Base-by-base conservation (phyloP, 2,888 invertebrate genomes). In the Tipula vernalis region DNA sequence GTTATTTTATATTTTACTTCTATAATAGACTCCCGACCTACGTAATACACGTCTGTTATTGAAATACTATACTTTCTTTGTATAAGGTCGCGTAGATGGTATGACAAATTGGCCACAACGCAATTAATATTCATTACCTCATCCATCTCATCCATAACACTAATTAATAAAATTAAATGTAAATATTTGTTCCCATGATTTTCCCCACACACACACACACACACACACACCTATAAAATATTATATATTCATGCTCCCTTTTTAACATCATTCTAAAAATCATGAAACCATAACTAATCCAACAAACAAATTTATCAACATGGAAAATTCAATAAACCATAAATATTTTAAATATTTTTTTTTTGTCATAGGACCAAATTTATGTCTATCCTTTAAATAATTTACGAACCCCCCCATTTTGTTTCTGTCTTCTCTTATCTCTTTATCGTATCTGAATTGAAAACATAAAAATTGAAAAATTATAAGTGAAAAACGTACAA, bases 291-390 rank as follows among this genome's bases (percentile, higher is more conserved):
- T 71, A 71, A 71, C 71, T 71, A 71, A 71, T 71, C 71, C 71
- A 12, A 57, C 51, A 71, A 10, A 71, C 71, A 71, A 71, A 71
- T 71, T 28, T 71, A 71, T 71, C 71, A 71, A 71, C 71, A 28
- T 71, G 71, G 71, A 71, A 71, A 71, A 71, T 71, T 71, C 71
- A 71, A 71, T 71, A 71, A 71, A 71, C 71, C 71, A 71, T 71
- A 71, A 71, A 71, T 71, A 71, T 71, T 71, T 71, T 10, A 71
- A 71, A 28, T 1, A 28, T 28, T 71, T 71, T 71, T 28, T 71
- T 71, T 71, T 18, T 71, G 71, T 71, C 71, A 28, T 71, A 18
- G 71, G 71, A n/a, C 71, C 71, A 71, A 71, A 71, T 57, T 57
- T 18, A 57, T 71, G 28, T 28, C 28, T 71, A 71, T 71, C 71